phyloP scores from a whole-genome alignment of 2,113 vertebrate species.

The Cebus imitator region DNA sequence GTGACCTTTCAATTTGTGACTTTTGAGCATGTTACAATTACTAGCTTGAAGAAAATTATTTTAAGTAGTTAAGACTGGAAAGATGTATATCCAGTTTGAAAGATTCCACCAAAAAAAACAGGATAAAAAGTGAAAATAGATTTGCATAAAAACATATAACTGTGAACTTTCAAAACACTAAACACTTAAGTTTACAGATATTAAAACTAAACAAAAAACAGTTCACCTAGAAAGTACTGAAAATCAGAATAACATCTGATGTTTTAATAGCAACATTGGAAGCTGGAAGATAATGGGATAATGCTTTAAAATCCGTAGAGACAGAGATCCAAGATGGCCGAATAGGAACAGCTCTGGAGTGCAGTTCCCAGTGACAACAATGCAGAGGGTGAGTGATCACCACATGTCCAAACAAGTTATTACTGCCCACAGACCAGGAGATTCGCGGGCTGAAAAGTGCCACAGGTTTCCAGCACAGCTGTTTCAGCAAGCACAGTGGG shows the following conservation, averaged over 20 bases:
- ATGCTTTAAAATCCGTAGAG: not conserved
- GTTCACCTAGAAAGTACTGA: not conserved
- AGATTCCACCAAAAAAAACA: not conserved
- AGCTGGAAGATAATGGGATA: not conserved
- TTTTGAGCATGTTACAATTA: not conserved
- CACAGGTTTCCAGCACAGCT: no score
- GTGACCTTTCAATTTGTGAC: not conserved
- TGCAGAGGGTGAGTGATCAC: no score
- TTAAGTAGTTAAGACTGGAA: constrained; percentile 1
- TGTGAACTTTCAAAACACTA: not conserved
- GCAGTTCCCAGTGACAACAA: no score
- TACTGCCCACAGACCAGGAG: no score
- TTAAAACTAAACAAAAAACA: not conserved
- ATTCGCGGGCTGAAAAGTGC: no score
- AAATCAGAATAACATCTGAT: not conserved
- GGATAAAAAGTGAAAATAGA: constrained; percentile 6
- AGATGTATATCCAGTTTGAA: not conserved
- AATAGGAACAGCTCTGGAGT: no score
- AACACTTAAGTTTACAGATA: not conserved
- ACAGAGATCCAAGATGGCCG: no score
- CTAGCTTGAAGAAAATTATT: constrained; percentile 4
- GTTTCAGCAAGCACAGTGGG: no score
- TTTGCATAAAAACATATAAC: not conserved
- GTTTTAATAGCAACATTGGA: not conserved
- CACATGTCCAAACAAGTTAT: no score